phyloP scores from a whole-genome alignment of 2,888 invertebrate species.

The Dasypogon diadema region DNA sequence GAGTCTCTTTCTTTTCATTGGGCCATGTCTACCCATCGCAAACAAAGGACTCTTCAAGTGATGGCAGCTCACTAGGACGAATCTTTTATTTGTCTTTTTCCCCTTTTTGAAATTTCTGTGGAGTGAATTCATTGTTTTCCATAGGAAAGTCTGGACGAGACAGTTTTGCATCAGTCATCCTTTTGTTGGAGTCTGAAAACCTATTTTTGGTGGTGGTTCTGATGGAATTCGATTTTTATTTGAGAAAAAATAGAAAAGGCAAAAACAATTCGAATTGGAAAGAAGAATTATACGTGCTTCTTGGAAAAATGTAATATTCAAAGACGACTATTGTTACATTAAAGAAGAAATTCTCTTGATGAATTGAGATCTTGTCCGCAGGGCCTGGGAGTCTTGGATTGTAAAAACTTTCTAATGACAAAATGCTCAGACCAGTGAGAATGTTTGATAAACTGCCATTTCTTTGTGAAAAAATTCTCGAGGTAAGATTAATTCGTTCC shows the following conservation, averaged over 20 bases:
- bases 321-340: too few relatives aligned
- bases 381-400: too few relatives aligned
- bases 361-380: too few relatives aligned
- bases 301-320: too few relatives aligned
- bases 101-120: neutral
- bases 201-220: neutral
- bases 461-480: too few relatives aligned
- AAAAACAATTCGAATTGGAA: too few relatives aligned
- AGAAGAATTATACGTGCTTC: too few relatives aligned
- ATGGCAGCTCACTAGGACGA: constrained; percentile 31
- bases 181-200: constrained; percentile 20
- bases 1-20: constrained; percentile 15
- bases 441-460: too few relatives aligned
- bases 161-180: constrained; percentile 44
- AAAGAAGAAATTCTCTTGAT: too few relatives aligned
- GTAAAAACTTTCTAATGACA: too few relatives aligned
- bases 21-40: neutral
- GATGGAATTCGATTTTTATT: neutral
- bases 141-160: constrained; percentile 19
- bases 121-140: constrained; percentile 32
- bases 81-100: neutral
- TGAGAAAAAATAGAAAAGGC: neutral
- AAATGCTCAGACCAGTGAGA: too few relatives aligned
- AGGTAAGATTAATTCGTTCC: too few relatives aligned
- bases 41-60: constrained; percentile 1